Conservation (phyloP, 2,113 vertebrate species). For the Euleptes europaea region DNA sequence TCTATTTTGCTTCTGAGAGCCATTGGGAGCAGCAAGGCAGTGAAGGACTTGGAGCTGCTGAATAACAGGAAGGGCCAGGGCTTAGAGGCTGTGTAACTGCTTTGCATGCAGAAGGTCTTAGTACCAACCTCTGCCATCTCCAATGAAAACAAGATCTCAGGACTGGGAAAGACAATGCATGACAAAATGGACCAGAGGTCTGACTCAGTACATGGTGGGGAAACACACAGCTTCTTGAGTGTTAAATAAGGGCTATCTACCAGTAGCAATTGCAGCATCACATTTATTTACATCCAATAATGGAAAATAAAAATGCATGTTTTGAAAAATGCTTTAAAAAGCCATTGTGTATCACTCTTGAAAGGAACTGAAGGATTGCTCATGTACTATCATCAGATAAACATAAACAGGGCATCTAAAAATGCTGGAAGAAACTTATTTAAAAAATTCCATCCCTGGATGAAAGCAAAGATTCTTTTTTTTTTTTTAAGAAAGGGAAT, state of each 20-base stretch:
- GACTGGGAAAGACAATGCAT: too few species aligned
- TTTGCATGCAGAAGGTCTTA: background rate
- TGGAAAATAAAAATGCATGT: background rate
- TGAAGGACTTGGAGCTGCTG: too few species aligned
- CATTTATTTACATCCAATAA: background rate
- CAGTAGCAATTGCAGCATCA: background rate
- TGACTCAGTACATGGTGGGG: background rate
- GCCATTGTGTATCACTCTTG: constrained; percentile 4
- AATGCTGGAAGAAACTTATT: constrained; percentile 46
- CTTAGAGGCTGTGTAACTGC: too few species aligned
- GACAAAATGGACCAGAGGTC: background rate
- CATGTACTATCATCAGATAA: constrained; percentile 25
- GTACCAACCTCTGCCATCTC: background rate
- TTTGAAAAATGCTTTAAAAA: background rate
- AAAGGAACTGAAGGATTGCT: background rate
- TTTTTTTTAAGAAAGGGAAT: constrained; percentile 49
- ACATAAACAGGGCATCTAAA: background rate
- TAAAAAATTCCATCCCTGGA: constrained; percentile 52
- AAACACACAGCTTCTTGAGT: background rate
- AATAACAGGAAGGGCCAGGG: too few species aligned
- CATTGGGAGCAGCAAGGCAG: too few species aligned
- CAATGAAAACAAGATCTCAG: too few species aligned
- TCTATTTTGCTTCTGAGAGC: too few species aligned
- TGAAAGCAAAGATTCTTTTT: constrained; percentile 53
- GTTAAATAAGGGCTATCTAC: background rate